Evolutionary conservation across 2,113 vertebrate genomes (phyloP).

Genomic region (Pelvicachromis taeniatus): DNA sequence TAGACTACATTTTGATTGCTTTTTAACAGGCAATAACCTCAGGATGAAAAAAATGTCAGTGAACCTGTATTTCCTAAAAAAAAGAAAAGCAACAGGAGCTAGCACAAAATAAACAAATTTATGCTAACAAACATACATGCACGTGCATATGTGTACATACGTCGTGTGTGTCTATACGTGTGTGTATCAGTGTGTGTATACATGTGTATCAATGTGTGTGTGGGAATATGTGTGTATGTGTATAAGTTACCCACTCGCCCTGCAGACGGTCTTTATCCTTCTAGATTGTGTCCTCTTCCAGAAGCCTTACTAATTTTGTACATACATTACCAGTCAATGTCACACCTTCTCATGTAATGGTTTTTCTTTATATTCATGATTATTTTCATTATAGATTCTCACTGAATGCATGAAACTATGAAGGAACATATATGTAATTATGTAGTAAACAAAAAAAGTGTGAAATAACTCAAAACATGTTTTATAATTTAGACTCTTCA

Average conservation of each 20-base stretch:
- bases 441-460: background rate
- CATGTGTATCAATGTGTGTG: no score
- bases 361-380: no score
- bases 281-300: background rate
- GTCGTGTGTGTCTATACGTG: no score
- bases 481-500: background rate
- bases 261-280: background rate
- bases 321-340: background rate
- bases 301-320: background rate
- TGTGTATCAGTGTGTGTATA: no score
- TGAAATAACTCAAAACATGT: background rate
- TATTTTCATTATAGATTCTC: no score
- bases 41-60: accelerated
- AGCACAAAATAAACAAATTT: background rate
- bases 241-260: background rate
- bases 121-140: no score
- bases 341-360: background rate
- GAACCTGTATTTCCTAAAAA: background rate
- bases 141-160: no score
- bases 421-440: background rate
- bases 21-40: background rate
- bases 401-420: no score
- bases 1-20: background rate
- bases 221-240: no score
- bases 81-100: no score